A percentile compares a stretch with the other conserved stretches of the same genome.
Conservation (phyloP, 2,888 invertebrate genomes). For the Acronicta leporina region DNA sequence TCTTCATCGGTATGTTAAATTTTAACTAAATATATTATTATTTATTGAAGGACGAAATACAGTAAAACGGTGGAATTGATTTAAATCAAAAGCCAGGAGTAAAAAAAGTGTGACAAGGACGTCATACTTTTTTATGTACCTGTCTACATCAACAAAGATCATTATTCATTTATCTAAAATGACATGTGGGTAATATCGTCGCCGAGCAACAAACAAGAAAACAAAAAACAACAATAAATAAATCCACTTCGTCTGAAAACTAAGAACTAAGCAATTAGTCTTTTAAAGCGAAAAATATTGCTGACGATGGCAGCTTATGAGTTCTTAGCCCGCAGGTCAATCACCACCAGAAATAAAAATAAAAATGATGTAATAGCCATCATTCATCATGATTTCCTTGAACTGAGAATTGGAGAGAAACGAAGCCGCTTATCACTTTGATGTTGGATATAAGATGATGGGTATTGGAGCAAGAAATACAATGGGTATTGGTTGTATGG, state of each 20-base stretch:
- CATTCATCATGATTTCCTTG: conserved; percentile 40
- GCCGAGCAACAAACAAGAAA: neutral
- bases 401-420: conserved; percentile 32
- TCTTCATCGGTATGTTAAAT: too few relatives aligned
- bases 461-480: neutral
- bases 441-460: conserved; percentile 3
- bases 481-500: neutral
- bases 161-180: too few relatives aligned
- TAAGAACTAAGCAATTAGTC: conserved; percentile 17
- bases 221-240: neutral
- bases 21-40: too few relatives aligned
- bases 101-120: too few relatives aligned
- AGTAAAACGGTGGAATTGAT: too few relatives aligned
- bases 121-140: too few relatives aligned
- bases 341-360: conserved; percentile 39
- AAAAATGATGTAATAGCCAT: conserved; percentile 46
- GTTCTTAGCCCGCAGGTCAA: conserved; percentile 38
- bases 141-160: too few relatives aligned
- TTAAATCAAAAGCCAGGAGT: too few relatives aligned
- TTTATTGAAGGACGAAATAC: too few relatives aligned
- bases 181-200: neutral
- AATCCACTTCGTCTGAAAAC: neutral
- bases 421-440: conserved; percentile 19
- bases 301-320: conserved; percentile 25
- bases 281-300: conserved; percentile 27